Percentiles rank a stretch among this genome's conserved stretches.
Evolutionary conservation across 2,888 invertebrate genomes (phyloP).

Genomic region (Drosophila kuntzei): DNA sequence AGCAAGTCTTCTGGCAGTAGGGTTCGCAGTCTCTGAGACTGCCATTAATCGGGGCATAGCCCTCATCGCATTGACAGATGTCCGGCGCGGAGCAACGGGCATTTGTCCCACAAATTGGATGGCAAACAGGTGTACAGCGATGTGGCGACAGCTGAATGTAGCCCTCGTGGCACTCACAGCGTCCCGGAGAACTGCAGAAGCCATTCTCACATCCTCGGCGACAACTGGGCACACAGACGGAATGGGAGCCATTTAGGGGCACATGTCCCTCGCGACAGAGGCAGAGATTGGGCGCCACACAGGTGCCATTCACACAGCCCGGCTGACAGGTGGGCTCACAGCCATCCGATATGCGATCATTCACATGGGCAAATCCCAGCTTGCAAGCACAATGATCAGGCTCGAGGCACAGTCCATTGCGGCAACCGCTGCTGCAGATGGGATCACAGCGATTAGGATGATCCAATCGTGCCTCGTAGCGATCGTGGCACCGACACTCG

Average conservation of each 20-base stretch:
- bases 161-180: slow-evolving; percentile 82
- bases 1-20: slow-evolving; percentile 73
- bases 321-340: slow-evolving; percentile 87
- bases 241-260: slow-evolving; percentile 73
- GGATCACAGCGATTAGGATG: slow-evolving; percentile 76
- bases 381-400: slow-evolving; percentile 86
- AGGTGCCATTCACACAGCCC: slow-evolving; percentile 86
- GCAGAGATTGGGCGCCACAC: slow-evolving; percentile 84
- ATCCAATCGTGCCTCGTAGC: slow-evolving; percentile 75
- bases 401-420: slow-evolving; percentile 81
- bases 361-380: slow-evolving; percentile 71
- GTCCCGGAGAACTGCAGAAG: slow-evolving; percentile 81
- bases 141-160: slow-evolving; percentile 74
- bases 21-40: slow-evolving; percentile 81
- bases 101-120: slow-evolving; percentile 75
- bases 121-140: slow-evolving; percentile 78
- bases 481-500: slow-evolving; percentile 86
- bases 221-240: slow-evolving; percentile 83
- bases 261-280: slow-evolving; percentile 80
- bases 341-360: slow-evolving; percentile 56
- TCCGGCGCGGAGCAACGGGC: slow-evolving; percentile 84
- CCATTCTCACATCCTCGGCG: slow-evolving; percentile 84
- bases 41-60: slow-evolving; percentile 71
- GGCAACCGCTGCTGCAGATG: slow-evolving; percentile 79
- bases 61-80: slow-evolving; percentile 83